Evolutionary conservation across 2,113 vertebrate genomes (phyloP).

Genomic region (Promerops cafer): DNA sequence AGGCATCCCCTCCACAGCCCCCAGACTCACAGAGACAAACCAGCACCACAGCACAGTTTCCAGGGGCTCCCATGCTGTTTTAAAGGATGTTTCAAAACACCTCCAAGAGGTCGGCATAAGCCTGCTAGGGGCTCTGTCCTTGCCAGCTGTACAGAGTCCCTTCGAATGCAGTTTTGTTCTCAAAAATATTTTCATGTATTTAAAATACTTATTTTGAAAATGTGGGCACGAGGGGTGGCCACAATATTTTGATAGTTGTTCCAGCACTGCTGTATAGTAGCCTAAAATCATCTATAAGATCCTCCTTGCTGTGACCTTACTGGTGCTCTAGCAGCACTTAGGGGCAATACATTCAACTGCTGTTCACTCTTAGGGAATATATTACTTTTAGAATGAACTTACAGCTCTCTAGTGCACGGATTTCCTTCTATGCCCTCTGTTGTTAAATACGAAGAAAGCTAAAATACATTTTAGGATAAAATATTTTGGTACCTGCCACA

Average conservation of each 20-base stretch:
- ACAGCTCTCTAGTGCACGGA: background rate
- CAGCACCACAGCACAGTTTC: background rate
- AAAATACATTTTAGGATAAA: background rate
- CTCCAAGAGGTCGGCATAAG: background rate
- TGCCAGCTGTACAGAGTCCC: rapidly evolving
- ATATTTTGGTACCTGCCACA: background rate
- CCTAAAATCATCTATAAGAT: background rate
- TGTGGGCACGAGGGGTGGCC: too few relatives aligned
- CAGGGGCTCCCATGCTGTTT: background rate
- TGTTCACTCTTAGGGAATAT: background rate
- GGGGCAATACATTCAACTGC: background rate
- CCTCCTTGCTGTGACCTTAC: background rate
- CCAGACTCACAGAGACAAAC: background rate
- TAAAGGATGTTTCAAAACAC: background rate
- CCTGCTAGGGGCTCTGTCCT: background rate
- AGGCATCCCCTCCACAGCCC: rapidly evolving
- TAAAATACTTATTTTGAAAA: background rate
- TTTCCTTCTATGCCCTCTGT: background rate
- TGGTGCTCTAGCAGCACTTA: background rate
- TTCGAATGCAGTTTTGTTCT: background rate
- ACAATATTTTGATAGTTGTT: background rate
- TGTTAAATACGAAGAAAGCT: background rate
- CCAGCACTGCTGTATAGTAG: background rate
- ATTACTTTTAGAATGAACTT: background rate
- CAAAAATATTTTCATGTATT: background rate